These are phyloP conservation scores for Mobula birostris DNA, from an alignment of 2,113 vertebrate species.

Conservation along the genomic window DNA sequence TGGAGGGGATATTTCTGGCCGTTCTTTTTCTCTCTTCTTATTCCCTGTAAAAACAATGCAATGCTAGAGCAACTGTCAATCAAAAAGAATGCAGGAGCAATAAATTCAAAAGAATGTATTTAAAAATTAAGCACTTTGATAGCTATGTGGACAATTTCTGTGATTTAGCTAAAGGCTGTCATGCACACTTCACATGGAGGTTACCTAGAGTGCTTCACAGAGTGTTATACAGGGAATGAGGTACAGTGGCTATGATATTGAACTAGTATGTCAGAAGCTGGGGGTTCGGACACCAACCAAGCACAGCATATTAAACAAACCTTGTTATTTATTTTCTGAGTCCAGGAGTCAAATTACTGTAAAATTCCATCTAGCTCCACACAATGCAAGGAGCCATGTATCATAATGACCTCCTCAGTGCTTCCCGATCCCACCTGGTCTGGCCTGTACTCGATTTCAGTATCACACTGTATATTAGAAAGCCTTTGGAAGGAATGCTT, in stretches of 20 bases:
- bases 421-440: not conserved
- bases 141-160: not conserved
- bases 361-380: not conserved
- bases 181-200: not conserved
- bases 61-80: not conserved
- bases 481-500: too few species aligned
- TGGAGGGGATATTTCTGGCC: conserved; percentile 89
- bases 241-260: not conserved
- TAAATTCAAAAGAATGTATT: not conserved
- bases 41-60: conserved; percentile 59
- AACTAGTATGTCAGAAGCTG: not conserved
- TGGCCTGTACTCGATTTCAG: not conserved
- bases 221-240: not conserved
- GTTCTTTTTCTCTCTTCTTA: conserved; percentile 88
- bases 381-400: not conserved
- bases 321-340: not conserved
- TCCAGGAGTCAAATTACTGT: not conserved
- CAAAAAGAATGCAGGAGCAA: not conserved
- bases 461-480: not conserved
- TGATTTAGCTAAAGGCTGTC: not conserved
- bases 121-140: not conserved
- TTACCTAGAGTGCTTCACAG: not conserved
- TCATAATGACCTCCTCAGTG: too few species aligned
- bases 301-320: not conserved
- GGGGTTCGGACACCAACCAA: not conserved